phyloP scores from a whole-genome alignment of 2,113 vertebrate genomes.

The Cyprinodon variegatus region DNA sequence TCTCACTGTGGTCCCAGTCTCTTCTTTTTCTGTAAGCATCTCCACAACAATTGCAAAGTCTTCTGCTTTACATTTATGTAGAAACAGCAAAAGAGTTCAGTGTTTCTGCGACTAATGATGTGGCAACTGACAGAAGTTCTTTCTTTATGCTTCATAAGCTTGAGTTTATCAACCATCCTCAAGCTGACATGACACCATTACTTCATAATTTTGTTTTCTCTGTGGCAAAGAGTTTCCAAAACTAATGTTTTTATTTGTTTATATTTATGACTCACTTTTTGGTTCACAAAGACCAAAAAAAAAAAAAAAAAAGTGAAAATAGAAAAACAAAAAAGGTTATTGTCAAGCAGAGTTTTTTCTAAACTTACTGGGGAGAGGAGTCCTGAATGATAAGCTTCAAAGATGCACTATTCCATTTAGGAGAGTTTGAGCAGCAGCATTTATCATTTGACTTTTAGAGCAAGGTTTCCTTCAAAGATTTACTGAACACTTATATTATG shows the following conservation, averaged over 20 bases:
- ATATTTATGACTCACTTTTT: neutral
- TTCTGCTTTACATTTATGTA: neutral
- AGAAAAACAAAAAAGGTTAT: neutral
- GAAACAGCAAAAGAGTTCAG: neutral
- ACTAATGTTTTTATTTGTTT: neutral
- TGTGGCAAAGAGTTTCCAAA: neutral
- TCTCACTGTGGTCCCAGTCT: neutral
- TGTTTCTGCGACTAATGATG: neutral
- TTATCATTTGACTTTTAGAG: neutral
- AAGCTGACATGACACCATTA: neutral
- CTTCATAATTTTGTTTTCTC: neutral
- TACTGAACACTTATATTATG: neutral
- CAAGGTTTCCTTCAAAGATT: neutral
- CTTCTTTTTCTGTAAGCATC: neutral
- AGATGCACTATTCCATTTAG: too few species aligned
- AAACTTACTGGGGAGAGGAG: neutral
- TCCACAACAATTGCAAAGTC: neutral
- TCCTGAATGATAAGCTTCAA: neutral
- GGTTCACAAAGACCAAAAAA: neutral
- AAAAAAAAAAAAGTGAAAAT: neutral
- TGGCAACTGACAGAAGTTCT: neutral
- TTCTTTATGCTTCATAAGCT: neutral
- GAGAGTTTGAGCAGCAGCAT: neutral
- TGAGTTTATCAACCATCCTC: neutral
- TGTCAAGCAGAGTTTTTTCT: neutral